Evolutionary conservation across 2,797 vertebrate genomes (phyloP).

Genomic region (Astyanax mexicanus): DNA sequence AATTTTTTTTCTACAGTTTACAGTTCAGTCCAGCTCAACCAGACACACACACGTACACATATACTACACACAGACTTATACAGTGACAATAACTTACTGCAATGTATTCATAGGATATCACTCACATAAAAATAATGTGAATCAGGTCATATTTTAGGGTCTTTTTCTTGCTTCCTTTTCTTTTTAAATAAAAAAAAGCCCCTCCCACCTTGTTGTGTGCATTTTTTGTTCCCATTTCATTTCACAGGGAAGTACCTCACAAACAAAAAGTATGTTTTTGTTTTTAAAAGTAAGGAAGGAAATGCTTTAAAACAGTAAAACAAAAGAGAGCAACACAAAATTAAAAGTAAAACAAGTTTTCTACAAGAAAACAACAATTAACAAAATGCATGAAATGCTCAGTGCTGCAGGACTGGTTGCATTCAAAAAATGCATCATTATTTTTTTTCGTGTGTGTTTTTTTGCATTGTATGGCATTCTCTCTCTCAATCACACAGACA

Average conservation of each 20-base stretch:
- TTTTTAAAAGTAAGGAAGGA: too few relatives aligned
- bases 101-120: conserved; percentile 68
- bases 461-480: neutral
- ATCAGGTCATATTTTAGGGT: neutral
- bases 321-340: conserved; percentile 31
- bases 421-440: conserved; percentile 47
- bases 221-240: too few relatives aligned
- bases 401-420: conserved; percentile 71
- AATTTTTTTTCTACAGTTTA: conserved; percentile 33
- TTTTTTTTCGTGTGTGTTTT: too few relatives aligned
- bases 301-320: conserved; percentile 69
- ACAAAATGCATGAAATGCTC: conserved; percentile 61
- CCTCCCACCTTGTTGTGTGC: conserved; percentile 18
- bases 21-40: conserved; percentile 64
- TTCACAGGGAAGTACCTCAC: conserved; percentile 34
- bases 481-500: neutral
- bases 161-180: neutral
- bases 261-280: conserved; percentile 67
- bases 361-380: conserved; percentile 59
- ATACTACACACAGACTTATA: conserved; percentile 47
- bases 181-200: conserved; percentile 13
- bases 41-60: conserved; percentile 57
- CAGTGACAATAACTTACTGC: conserved; percentile 78
- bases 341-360: too few relatives aligned
- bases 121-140: conserved; percentile 33